A percentile compares a stretch with the other conserved stretches of the same genome.
phyloP scores from a whole-genome alignment of 2,113 vertebrate genomes.

The Limanda limanda region DNA sequence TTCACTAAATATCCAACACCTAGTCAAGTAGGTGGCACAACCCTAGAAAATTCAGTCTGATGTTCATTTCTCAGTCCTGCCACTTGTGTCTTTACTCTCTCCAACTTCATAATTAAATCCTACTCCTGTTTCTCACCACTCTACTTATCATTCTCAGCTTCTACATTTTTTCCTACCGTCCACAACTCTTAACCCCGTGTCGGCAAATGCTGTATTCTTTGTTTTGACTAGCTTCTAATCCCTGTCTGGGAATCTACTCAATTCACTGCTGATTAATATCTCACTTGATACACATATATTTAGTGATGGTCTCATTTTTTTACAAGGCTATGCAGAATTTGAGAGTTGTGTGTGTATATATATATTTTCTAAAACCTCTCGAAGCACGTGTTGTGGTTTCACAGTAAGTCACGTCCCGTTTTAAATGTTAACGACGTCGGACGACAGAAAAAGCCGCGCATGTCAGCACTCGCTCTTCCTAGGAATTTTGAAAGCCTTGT shows the following conservation, averaged over 20 bases:
- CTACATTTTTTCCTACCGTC: neutral
- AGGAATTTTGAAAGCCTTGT: neutral
- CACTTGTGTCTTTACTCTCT: neutral
- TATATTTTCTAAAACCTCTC: neutral
- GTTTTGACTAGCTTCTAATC: slow-evolving; percentile 26
- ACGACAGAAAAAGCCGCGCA: neutral
- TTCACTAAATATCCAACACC: neutral
- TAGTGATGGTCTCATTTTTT: neutral
- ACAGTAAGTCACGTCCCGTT: neutral
- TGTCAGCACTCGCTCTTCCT: slow-evolving; percentile 11
- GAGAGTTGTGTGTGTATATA: neutral
- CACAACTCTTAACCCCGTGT: neutral
- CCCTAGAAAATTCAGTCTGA: no score
- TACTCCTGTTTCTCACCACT: neutral
- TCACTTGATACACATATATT: slow-evolving; percentile 11
- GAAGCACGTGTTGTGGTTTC: slow-evolving; percentile 10
- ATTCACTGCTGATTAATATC: slow-evolving; percentile 5
- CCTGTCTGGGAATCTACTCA: slow-evolving; percentile 22
- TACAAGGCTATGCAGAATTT: slow-evolving; percentile 2
- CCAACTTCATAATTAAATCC: neutral
- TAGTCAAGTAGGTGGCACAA: neutral
- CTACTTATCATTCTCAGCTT: neutral
- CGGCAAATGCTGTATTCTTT: slow-evolving; percentile 6
- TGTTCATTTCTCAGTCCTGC: no score
- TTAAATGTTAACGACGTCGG: neutral